phyloP scores from a whole-genome alignment of 1,140 invertebrate genomes.

The Aphelenchoides besseyi region DNA sequence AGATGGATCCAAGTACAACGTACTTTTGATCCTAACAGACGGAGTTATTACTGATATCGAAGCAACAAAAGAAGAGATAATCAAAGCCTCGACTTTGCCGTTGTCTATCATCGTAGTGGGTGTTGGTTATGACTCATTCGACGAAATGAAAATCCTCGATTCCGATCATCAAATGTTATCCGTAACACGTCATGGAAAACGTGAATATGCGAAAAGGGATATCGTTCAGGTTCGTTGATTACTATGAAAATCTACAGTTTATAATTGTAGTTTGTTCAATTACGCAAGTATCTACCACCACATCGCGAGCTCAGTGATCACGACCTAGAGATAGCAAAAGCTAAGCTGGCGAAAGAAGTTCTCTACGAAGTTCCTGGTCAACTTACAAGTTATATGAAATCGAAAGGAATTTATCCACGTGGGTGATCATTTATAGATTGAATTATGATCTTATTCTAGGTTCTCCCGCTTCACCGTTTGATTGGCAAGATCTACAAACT shows the following conservation, averaged over 20 bases:
- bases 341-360: slow-evolving; percentile 52
- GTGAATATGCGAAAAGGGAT: slow-evolving; percentile 43
- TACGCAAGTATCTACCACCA: slow-evolving; percentile 52
- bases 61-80: slow-evolving; percentile 68
- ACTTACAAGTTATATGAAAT: slow-evolving; percentile 53
- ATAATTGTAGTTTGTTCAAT: slow-evolving; percentile 52
- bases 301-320: slow-evolving; percentile 45
- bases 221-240: slow-evolving; percentile 42
- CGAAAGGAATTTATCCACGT: slow-evolving; percentile 44
- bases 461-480: slow-evolving; percentile 28
- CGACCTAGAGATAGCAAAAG: slow-evolving; percentile 45
- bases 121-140: slow-evolving; percentile 55
- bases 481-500: neutral
- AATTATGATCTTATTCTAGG: slow-evolving; percentile 22
- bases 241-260: neutral
- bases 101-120: slow-evolving; percentile 56
- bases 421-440: slow-evolving; percentile 25
- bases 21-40: slow-evolving; percentile 72
- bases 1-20: slow-evolving; percentile 68
- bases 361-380: slow-evolving; percentile 51
- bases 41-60: slow-evolving; percentile 72
- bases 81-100: slow-evolving; percentile 58
- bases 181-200: slow-evolving; percentile 35
- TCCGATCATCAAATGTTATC: slow-evolving; percentile 44
- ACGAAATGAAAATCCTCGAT: slow-evolving; percentile 53